Percentiles rank a stretch among this genome's conserved stretches.
phyloP scores from a whole-genome alignment of 2,797 vertebrate species.

The Acipenser ruthenus region DNA sequence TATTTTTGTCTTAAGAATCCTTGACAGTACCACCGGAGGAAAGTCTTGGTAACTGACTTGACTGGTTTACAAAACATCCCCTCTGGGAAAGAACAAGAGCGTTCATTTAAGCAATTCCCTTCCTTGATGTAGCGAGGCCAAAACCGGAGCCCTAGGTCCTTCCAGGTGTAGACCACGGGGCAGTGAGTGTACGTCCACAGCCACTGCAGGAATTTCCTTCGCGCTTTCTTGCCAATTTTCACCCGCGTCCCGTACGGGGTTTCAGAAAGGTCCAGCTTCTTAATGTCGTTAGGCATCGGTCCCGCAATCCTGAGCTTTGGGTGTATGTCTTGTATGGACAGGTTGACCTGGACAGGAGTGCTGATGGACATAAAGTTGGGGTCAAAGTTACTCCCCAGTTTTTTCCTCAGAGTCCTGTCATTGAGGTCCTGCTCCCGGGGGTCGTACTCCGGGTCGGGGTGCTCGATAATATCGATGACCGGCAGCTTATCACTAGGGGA shows the following conservation, averaged over 20 bases:
- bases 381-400: constrained; percentile 81
- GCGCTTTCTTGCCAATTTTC: constrained; percentile 79
- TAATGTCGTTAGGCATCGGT: constrained; percentile 70
- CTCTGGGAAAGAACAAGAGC: constrained; percentile 84
- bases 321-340: constrained; percentile 38
- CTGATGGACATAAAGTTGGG: constrained; percentile 79
- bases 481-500: constrained; percentile 79
- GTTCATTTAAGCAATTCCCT: constrained; percentile 80
- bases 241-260: constrained; percentile 72
- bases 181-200: constrained; percentile 86
- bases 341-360: constrained; percentile 59
- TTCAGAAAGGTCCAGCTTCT: constrained; percentile 74
- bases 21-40: constrained; percentile 88
- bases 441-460: constrained; percentile 83
- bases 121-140: constrained; percentile 90
- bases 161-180: constrained; percentile 82
- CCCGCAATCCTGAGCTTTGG: constrained; percentile 52
- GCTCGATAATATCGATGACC: constrained; percentile 73
- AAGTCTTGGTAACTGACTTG: constrained; percentile 83
- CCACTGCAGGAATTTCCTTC: constrained; percentile 84
- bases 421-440: constrained; percentile 82
- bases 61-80: constrained; percentile 86
- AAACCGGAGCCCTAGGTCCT: constrained; percentile 83
- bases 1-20: constrained; percentile 86
- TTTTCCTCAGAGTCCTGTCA: constrained; percentile 78